phyloP scores from a whole-genome alignment of 2,888 invertebrate genomes.

The Gandaritis pyraliata region DNA sequence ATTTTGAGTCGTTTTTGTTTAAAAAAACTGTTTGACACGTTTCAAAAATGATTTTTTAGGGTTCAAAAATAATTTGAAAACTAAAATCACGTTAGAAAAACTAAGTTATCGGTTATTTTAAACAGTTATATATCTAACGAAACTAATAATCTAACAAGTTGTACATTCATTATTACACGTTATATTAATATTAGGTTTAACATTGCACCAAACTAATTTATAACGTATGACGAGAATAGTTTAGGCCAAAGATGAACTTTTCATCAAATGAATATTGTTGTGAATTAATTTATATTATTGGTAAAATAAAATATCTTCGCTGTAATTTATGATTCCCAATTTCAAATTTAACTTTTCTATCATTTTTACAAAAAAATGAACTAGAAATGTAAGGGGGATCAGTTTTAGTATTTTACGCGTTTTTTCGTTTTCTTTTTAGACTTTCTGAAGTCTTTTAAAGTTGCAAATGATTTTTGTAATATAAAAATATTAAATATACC shows the following conservation, averaged over 20 bases:
- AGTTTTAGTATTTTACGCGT: constrained; percentile 39
- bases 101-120: neutral
- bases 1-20: constrained; percentile 1
- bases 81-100: constrained; percentile 2
- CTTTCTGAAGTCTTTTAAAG: constrained; percentile 4
- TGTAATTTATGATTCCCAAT: neutral
- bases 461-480: constrained; percentile 43
- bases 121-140: constrained; percentile 12
- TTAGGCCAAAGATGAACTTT: constrained; percentile 79
- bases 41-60: neutral
- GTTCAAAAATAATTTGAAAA: constrained; percentile 10
- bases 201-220: constrained; percentile 70
- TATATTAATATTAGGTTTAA: constrained; percentile 29
- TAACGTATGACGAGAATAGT: constrained; percentile 68
- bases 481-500: constrained; percentile 69
- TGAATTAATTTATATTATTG: constrained; percentile 69
- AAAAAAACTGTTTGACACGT: neutral
- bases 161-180: constrained; percentile 31
- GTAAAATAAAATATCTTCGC: constrained; percentile 42
- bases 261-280: constrained; percentile 81
- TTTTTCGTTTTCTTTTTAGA: constrained; percentile 21
- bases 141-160: constrained; percentile 40
- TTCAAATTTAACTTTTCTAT: too few species aligned
- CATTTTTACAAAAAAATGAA: neutral
- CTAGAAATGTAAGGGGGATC: too few species aligned